Base-by-base conservation (phyloP, 2,888 invertebrate species). In the Galerucella calmariensis region DNA sequence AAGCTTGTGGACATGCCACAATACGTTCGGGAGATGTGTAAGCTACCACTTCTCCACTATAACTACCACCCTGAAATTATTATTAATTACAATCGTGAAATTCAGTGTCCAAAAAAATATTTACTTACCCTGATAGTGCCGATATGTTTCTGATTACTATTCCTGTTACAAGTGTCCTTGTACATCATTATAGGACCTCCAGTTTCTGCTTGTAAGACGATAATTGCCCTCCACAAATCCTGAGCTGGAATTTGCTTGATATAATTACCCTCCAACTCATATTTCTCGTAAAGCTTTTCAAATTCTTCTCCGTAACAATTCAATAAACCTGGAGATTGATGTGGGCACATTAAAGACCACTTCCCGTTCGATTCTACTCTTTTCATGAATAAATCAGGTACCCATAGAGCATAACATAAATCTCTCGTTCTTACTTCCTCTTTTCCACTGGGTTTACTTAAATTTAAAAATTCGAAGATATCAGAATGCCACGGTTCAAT, bases 401-500 rank as follows among this genome's bases (percentile, higher is more conserved):
- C 95, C 98, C 99, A 99, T 41, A 99, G 87, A 0, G 96, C 99
- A 87, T 97, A 98, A 87, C 99, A 99, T 56, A 99, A 89, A 87
- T 99, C 98, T 70, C 99, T 90, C 0, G 99, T 98, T 61, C 99
- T 90, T 51, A 94, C 90, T 87, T 99, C 98, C 86, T 99, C 99
- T 84, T 96, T 96, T 0, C 99, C 94, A 1, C 96, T 97, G 14
- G 86, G 98, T 98, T 78, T 79, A 85, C 94, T 96, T 67, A 98
- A 89, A 85, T 98, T 95, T 67, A 99, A 88, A 88, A 98, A 99
- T 75, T 97, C 97, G 85, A 98, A 96, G 74, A 99, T 90, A 87
- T 99, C 99, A 0, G 97, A 94, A 89, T 99, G 99, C 99, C 99
- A 99, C 0, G 99, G 99, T 87, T 99, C 99, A 71, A 99, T 88